Evolutionary conservation across 2,797 vertebrate species (phyloP).

Genomic region (Helostoma temminkii): DNA sequence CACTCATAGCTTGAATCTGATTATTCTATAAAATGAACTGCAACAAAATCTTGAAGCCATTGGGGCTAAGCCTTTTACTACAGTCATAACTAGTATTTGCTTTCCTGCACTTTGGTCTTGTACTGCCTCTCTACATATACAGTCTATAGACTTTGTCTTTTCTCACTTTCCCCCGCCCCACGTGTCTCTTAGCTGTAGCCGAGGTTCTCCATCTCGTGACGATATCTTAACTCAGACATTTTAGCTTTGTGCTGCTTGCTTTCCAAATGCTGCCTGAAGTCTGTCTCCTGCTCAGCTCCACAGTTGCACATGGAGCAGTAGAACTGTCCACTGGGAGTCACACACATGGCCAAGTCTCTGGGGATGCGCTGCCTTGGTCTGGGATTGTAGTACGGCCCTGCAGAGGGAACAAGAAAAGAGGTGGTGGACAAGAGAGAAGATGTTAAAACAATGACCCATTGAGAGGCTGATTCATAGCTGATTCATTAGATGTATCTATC

Average conservation of each 20-base stretch:
- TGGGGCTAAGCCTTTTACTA: conserved; percentile 30
- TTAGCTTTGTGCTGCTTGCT: conserved; percentile 99
- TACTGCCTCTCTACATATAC: conserved; percentile 8
- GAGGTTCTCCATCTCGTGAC: conserved; percentile 97
- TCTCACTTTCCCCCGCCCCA: not conserved
- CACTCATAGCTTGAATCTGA: conserved; percentile 34
- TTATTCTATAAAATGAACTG: conserved; percentile 51
- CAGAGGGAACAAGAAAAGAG: not conserved
- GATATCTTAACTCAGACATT: conserved; percentile 96
- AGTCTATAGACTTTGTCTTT: not conserved
- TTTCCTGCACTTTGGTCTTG: conserved; percentile 31
- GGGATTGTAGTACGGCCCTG: conserved; percentile 97
- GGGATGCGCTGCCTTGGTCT: conserved; percentile 96
- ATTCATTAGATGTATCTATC: not conserved
- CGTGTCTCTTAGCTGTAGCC: conserved; percentile 89
- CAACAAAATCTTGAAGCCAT: conserved; percentile 43
- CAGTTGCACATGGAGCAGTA: conserved; percentile 99
- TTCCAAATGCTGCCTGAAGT: conserved; percentile 97
- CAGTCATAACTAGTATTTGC: conserved; percentile 14
- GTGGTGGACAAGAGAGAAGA: not conserved
- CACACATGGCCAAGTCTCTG: conserved; percentile 97
- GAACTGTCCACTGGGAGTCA: conserved; percentile 98
- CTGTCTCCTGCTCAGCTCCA: conserved; percentile 93
- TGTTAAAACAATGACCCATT: not conserved
- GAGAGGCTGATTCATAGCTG: not conserved